phyloP scores from a whole-genome alignment of 2,113 vertebrate genomes.

The Paratilapia polleni region DNA sequence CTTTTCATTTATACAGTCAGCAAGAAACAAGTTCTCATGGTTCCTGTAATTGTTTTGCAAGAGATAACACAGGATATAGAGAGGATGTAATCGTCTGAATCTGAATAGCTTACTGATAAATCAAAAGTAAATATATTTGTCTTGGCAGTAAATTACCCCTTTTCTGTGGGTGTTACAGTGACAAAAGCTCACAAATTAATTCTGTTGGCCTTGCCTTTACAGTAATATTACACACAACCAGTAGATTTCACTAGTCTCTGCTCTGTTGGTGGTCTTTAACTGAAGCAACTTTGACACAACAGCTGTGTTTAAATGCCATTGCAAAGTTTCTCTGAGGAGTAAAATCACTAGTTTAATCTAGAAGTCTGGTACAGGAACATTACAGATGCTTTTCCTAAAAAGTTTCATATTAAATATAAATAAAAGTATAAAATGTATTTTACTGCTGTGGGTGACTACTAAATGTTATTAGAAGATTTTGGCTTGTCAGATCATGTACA shows the following conservation, averaged over 20 bases:
- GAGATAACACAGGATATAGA: slow-evolving; percentile 71
- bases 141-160: not conserved
- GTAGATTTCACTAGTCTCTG: not conserved
- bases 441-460: not conserved
- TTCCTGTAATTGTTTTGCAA: slow-evolving; percentile 73
- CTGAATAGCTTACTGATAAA: slow-evolving; percentile 46
- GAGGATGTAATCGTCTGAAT: slow-evolving; percentile 55
- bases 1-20: slow-evolving; percentile 54
- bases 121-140: slow-evolving; percentile 31
- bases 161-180: not conserved
- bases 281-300: not conserved
- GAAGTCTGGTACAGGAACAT: not conserved
- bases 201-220: not conserved
- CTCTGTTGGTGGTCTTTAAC: slow-evolving; percentile 20
- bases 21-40: slow-evolving; percentile 31
- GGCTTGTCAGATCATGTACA: not conserved
- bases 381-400: not conserved
- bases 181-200: slow-evolving; percentile 8
- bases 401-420: not conserved
- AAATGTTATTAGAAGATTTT: slow-evolving; percentile 1
- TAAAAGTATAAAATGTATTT: not conserved
- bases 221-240: not conserved
- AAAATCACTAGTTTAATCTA: not conserved
- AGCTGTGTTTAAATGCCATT: slow-evolving; percentile 25
- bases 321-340: not conserved